Conservation (phyloP, 2,888 invertebrate genomes). For the Seladonia tumulorum region DNA sequence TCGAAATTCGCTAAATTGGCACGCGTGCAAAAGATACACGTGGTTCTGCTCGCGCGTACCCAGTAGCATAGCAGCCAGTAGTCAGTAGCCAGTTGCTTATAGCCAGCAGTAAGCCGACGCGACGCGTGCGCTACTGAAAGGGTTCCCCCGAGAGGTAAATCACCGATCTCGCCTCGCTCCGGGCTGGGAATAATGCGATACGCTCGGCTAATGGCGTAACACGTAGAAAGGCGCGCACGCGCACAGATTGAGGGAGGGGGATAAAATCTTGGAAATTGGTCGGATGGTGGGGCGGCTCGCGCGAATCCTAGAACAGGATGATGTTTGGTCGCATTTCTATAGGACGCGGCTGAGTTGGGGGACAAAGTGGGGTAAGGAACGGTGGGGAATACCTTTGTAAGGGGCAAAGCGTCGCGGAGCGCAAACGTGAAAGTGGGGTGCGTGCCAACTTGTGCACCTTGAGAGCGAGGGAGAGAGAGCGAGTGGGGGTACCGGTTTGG, state of each 20-base stretch:
- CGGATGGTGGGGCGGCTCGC: conserved; percentile 19
- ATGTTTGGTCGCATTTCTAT: conserved; percentile 17
- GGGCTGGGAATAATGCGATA: conserved; percentile 2
- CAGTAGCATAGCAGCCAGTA: not conserved
- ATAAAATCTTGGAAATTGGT: conserved; percentile 21
- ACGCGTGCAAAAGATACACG: conserved; percentile 23
- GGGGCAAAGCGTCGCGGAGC: conserved; percentile 14
- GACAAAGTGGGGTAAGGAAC: conserved; percentile 28
- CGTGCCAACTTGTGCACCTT: conserved; percentile 27
- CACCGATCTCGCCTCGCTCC: not conserved
- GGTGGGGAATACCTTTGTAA: conserved; percentile 20
- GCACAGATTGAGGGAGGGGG: conserved; percentile 11
- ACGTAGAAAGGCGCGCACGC: conserved; percentile 19
- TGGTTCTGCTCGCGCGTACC: conserved; percentile 18
- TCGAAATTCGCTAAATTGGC: not conserved
- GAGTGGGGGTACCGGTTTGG: too few relatives aligned
- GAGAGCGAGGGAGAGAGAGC: too few relatives aligned
- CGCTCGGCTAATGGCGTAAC: conserved; percentile 23
- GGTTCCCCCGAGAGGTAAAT: not conserved
- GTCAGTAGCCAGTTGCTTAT: too few relatives aligned
- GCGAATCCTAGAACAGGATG: conserved; percentile 43
- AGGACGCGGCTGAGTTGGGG: conserved; percentile 18
- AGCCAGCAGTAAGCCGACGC: not conserved
- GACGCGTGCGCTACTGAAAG: conserved; percentile 9
- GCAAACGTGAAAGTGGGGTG: conserved; percentile 37